phyloP scores from a whole-genome alignment of 2,113 vertebrate species.

The Vireo altiloquus region DNA sequence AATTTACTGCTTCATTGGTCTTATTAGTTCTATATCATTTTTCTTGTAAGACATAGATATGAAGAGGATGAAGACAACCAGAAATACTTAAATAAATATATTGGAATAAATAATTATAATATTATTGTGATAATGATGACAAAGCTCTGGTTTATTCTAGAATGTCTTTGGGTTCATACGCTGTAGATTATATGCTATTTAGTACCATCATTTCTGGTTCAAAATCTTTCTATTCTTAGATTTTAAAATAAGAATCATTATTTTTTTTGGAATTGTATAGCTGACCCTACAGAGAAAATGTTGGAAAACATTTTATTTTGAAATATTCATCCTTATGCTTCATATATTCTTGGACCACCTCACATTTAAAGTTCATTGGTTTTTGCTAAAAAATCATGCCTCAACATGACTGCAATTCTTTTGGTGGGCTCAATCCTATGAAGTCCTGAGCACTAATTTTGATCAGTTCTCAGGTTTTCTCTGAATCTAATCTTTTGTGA shows the following conservation, averaged over 20 bases:
- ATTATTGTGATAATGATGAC: not conserved
- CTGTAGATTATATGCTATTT: not conserved
- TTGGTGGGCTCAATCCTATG: not conserved
- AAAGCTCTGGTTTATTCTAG: not conserved
- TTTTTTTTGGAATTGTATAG: not conserved
- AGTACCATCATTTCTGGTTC: not conserved
- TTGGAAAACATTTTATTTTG: conserved; percentile 47
- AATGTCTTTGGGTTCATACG: not conserved
- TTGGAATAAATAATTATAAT: not conserved
- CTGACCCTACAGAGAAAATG: conserved; percentile 12
- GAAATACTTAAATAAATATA: not conserved
- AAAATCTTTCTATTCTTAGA: conserved; percentile 16
- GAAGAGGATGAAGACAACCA: not conserved
- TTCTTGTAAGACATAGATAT: not conserved
- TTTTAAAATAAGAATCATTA: not conserved
- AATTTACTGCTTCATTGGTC: not conserved
- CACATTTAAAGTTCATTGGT: not conserved
- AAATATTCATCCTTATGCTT: conserved; percentile 23
- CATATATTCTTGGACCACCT: conserved; percentile 18
- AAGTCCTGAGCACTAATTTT: not conserved
- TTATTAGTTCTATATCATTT: not conserved
- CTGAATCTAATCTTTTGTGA: not conserved
- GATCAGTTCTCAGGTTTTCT: not conserved
- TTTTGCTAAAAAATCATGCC: conserved; percentile 21
- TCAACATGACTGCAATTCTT: not conserved